A percentile compares a stretch with the other conserved stretches of the same genome.
Evolutionary conservation across 2,797 vertebrate species (phyloP).

Genomic region (Chloroceryle amazona): DNA sequence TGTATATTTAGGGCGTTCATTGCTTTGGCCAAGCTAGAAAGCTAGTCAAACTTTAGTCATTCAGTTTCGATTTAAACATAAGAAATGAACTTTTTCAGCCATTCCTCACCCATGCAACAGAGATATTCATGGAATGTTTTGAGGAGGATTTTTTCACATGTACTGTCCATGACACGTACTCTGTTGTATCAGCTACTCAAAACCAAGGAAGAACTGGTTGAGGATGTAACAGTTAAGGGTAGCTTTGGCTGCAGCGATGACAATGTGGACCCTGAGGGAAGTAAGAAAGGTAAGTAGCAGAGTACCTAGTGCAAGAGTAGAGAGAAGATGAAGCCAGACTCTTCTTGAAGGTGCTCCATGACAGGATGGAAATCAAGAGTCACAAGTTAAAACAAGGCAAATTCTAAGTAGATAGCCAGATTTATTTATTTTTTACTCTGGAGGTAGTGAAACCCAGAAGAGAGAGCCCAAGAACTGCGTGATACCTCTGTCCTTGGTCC

Average conservation of each 20-base stretch:
- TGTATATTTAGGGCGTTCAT: not conserved
- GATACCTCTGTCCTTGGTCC: constrained; percentile 11
- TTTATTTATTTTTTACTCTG: not conserved
- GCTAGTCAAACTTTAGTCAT: not conserved
- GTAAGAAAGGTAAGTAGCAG: not conserved
- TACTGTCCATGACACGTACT: not conserved
- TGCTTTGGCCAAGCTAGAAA: not conserved
- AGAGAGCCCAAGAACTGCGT: not conserved
- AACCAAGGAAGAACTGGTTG: not conserved
- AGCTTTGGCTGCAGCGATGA: not conserved
- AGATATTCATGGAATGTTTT: not conserved
- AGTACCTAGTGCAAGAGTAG: not conserved
- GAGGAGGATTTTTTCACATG: not conserved
- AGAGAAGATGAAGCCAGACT: not conserved
- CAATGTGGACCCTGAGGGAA: not conserved
- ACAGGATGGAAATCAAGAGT: not conserved
- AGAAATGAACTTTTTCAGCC: not conserved
- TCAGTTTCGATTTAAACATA: not conserved
- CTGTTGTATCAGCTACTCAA: not conserved
- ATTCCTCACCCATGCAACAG: not conserved
- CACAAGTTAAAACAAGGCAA: not conserved
- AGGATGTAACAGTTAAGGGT: not conserved
- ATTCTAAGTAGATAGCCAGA: not conserved
- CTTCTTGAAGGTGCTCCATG: not conserved
- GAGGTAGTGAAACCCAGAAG: not conserved